Evolutionary conservation across 2,113 vertebrate species (phyloP).

Genomic region (Amphiprion ocellaris): DNA sequence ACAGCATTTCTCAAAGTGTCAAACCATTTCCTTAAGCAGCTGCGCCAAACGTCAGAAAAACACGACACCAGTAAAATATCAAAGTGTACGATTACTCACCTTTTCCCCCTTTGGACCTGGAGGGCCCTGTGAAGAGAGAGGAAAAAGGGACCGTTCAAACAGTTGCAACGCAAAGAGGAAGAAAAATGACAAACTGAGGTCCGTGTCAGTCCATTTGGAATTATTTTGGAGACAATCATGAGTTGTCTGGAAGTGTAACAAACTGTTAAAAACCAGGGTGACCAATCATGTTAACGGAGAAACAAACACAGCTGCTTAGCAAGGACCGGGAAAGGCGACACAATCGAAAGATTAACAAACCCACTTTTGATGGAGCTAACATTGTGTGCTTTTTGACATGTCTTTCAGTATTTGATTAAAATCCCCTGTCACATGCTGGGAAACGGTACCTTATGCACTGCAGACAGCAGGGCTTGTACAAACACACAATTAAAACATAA

Average conservation of each 20-base stretch:
- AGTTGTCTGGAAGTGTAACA: neutral
- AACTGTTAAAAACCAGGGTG: constrained; percentile 18
- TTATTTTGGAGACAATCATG: constrained; percentile 1
- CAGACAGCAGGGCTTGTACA: constrained; percentile 59
- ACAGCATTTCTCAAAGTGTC: no score
- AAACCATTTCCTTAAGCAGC: no score
- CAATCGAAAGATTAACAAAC: constrained; percentile 51
- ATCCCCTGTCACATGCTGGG: constrained; percentile 54
- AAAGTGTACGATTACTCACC: constrained; percentile 85
- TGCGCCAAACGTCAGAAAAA: no score
- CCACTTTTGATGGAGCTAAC: constrained; percentile 52
- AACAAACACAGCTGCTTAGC: constrained; percentile 40
- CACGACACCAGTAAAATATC: neutral
- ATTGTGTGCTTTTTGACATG: constrained; percentile 59
- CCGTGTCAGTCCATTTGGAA: constrained; percentile 12
- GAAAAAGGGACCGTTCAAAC: constrained; percentile 13
- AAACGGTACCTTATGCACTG: constrained; percentile 29
- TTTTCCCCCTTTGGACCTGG: constrained; percentile 96
- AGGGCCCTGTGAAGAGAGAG: constrained; percentile 87
- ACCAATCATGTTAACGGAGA: constrained; percentile 26
- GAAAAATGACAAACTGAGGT: constrained; percentile 16
- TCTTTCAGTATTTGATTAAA: constrained; percentile 60
- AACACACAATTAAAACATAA: constrained; percentile 73
- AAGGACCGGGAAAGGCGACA: constrained; percentile 10
- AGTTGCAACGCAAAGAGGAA: neutral